A percentile compares a stretch with the other conserved stretches of the same genome.
phyloP scores from a whole-genome alignment of 1,140 invertebrate genomes.

The Saccostrea cuccullata region DNA sequence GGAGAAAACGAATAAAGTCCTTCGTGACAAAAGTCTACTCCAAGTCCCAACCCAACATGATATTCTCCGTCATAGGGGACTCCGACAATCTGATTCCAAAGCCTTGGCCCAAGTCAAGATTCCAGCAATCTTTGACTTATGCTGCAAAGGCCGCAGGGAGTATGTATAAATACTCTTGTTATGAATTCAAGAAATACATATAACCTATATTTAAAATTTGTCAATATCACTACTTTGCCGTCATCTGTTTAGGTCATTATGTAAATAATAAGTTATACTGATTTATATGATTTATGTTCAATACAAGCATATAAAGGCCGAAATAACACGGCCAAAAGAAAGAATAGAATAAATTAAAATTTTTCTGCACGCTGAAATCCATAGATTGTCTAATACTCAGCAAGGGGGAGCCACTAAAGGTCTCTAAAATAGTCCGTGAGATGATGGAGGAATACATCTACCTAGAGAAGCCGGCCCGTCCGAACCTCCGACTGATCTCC shows the following conservation, averaged over 20 bases:
- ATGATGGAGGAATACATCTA: constrained; percentile 12
- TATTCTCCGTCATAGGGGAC: constrained; percentile 34
- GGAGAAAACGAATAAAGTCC: no score
- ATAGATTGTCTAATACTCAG: background rate
- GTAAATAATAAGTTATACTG: no score
- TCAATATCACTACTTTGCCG: no score
- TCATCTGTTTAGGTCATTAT: no score
- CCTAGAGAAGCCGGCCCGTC: background rate
- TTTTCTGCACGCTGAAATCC: background rate
- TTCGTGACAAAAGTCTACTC: background rate
- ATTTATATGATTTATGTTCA: no score
- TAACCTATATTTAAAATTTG: no score
- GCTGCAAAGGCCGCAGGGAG: constrained; percentile 21
- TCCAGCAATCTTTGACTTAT: background rate
- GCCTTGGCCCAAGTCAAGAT: background rate
- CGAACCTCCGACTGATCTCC: background rate
- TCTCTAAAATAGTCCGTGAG: background rate
- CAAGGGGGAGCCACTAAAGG: background rate
- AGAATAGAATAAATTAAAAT: no score
- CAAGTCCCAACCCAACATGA: background rate
- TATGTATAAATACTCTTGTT: background rate
- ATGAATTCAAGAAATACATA: no score
- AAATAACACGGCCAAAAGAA: no score
- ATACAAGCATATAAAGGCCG: no score
- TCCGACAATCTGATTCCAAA: constrained; percentile 31